Percentiles rank a stretch among this genome's conserved stretches.
Conservation (phyloP, 2,888 invertebrate species). For the Platycnemis pennipes region DNA sequence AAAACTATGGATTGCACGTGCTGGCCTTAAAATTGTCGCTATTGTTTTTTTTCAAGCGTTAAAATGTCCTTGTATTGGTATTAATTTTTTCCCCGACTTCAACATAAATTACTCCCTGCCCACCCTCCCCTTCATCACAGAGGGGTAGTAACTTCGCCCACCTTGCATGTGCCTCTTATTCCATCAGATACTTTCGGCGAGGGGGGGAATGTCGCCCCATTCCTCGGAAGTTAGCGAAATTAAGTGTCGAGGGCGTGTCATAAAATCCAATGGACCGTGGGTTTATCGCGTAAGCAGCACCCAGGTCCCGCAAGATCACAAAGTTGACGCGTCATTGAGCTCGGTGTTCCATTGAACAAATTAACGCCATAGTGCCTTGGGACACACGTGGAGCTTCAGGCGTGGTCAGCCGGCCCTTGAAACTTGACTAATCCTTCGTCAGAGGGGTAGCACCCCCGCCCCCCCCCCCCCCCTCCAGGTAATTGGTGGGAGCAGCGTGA, state of each 20-base stretch:
- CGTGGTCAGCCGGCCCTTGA: background rate
- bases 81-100: background rate
- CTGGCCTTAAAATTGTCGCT: no score
- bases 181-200: background rate
- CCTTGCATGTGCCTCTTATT: background rate
- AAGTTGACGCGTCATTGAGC: constrained; percentile 22
- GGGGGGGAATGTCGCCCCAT: background rate
- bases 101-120: background rate
- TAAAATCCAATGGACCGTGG: background rate
- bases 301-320: constrained; percentile 12
- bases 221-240: background rate
- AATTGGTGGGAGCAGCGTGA: background rate
- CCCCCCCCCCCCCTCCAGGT: background rate
- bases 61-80: background rate
- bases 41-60: background rate
- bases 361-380: background rate
- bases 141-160: background rate
- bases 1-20: no score
- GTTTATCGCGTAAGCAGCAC: constrained; percentile 2
- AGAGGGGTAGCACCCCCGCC: background rate
- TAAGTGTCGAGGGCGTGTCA: background rate
- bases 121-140: background rate
- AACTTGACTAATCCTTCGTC: background rate
- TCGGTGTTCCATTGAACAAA: background rate
- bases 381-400: background rate